phyloP scores from a whole-genome alignment of 2,797 vertebrate genomes.

The Cottoperca gobio region DNA sequence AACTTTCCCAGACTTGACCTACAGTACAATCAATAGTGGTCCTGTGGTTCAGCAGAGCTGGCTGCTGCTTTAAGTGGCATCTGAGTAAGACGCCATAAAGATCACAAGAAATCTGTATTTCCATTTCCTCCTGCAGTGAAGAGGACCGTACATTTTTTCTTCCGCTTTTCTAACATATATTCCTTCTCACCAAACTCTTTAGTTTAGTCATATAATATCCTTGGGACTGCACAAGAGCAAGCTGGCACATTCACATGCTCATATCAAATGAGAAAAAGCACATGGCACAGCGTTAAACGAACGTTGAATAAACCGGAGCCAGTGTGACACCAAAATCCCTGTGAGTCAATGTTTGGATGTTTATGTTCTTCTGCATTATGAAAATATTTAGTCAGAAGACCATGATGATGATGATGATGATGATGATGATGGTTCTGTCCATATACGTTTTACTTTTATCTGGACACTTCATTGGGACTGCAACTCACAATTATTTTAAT shows the following conservation, averaged over 20 bases:
- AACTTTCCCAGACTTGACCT: slow-evolving; percentile 17
- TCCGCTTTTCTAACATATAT: slow-evolving; percentile 4
- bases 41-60: slow-evolving; percentile 14
- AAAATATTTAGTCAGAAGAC: slow-evolving; percentile 12
- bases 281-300: slow-evolving; percentile 34
- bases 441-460: neutral
- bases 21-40: slow-evolving; percentile 10
- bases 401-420: neutral
- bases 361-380: slow-evolving; percentile 7
- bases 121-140: slow-evolving; percentile 26
- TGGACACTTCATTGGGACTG: neutral
- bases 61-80: slow-evolving; percentile 31
- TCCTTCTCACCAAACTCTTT: slow-evolving; percentile 20
- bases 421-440: neutral
- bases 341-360: slow-evolving; percentile 21
- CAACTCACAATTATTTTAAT: neutral
- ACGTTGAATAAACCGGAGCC: slow-evolving; percentile 19
- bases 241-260: slow-evolving; percentile 26
- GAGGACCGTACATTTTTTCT: slow-evolving; percentile 9
- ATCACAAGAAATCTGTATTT: slow-evolving; percentile 36
- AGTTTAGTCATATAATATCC: slow-evolving; percentile 45
- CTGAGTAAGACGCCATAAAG: slow-evolving; percentile 21
- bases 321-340: slow-evolving; percentile 10
- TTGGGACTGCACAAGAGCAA: slow-evolving; percentile 26
- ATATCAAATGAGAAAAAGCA: slow-evolving; percentile 26